A percentile compares a stretch with the other conserved stretches of the same genome.
phyloP scores from a whole-genome alignment of 2,888 invertebrate genomes.

The Caenorhabditis angaria region DNA sequence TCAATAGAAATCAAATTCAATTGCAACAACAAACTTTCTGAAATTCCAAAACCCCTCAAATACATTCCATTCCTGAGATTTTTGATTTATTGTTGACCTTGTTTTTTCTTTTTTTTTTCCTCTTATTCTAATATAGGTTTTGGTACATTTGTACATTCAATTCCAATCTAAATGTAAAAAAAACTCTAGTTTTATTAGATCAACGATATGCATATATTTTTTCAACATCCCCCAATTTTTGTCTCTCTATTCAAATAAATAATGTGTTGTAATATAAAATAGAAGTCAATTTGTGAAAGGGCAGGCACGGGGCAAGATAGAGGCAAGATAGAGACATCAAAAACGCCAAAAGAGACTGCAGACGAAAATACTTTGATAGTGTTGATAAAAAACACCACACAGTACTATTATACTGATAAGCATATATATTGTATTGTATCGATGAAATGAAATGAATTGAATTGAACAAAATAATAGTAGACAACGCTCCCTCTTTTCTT shows the following conservation, averaged over 20 bases:
- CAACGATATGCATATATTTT: neutral
- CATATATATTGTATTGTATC: neutral
- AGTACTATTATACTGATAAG: slow-evolving; percentile 1
- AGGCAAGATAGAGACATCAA: neutral
- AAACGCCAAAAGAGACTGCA: neutral
- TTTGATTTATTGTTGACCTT: neutral
- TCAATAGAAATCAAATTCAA: neutral
- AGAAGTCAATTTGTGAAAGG: slow-evolving; percentile 4
- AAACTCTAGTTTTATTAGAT: neutral
- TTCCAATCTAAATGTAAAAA: neutral
- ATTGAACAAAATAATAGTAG: neutral
- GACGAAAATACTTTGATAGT: neutral
- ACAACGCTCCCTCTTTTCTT: too few species aligned
- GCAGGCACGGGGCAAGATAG: neutral
- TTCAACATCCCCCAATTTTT: neutral
- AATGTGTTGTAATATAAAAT: slow-evolving; percentile 2
- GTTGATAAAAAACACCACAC: neutral
- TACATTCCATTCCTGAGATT: neutral
- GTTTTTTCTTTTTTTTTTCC: neutral
- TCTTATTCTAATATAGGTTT: neutral
- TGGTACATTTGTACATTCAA: neutral
- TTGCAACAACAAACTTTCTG: neutral
- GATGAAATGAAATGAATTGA: neutral
- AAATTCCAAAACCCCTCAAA: neutral
- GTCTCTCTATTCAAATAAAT: neutral